phyloP scores from a whole-genome alignment of 30 jellyfish, hydroid and myxozoan species.

The Rhopilema esculentum region DNA sequence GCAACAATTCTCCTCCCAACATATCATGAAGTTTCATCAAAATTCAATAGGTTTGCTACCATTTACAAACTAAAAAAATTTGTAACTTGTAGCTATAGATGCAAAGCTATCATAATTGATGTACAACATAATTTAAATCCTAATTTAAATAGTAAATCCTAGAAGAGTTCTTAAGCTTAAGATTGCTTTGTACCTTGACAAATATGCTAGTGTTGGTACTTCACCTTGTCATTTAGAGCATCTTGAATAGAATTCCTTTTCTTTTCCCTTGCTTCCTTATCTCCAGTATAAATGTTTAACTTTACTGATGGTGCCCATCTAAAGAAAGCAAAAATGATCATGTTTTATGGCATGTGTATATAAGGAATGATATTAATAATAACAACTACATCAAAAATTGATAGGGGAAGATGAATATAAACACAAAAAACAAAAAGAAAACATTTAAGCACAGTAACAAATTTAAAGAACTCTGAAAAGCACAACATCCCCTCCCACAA shows the following conservation, averaged over 20 bases:
- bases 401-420: no score
- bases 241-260: slow-evolving; percentile 44
- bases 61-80: no score
- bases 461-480: neutral
- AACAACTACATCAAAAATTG: no score
- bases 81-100: no score
- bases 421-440: no score
- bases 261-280: slow-evolving; percentile 73
- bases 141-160: neutral
- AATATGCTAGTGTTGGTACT: neutral
- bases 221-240: slow-evolving; percentile 7
- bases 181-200: no score
- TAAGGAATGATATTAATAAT: no score
- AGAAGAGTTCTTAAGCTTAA: neutral
- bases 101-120: neutral
- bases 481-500: no score
- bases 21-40: no score
- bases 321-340: neutral
- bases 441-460: neutral
- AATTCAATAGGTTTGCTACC: no score
- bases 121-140: neutral
- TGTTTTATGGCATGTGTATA: no score
- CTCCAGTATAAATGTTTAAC: slow-evolving; percentile 71
- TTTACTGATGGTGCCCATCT: slow-evolving; percentile 81
- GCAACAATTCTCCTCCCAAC: no score